Evolutionary conservation across 2,113 vertebrate species (phyloP).

Genomic region (Barnardius zonarius): DNA sequence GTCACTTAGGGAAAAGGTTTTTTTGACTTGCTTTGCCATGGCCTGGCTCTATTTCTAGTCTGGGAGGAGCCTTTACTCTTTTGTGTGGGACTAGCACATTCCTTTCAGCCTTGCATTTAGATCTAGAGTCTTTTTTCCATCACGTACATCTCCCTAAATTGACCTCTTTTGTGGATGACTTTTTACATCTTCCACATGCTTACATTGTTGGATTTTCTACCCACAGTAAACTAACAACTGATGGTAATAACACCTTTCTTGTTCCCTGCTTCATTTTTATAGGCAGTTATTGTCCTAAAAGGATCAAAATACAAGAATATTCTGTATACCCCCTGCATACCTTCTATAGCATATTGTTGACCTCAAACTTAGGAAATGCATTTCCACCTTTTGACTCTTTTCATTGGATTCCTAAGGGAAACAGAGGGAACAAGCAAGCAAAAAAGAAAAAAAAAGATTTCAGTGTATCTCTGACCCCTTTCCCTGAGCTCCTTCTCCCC

Average conservation of each 20-base stretch:
- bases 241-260: background rate
- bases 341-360: background rate
- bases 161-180: background rate
- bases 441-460: background rate
- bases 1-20: background rate
- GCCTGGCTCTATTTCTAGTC: background rate
- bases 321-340: background rate
- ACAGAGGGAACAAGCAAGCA: background rate
- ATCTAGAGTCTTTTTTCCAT: background rate
- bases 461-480: background rate
- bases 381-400: background rate
- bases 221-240: background rate
- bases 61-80: background rate
- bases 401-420: background rate
- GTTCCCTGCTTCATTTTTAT: background rate
- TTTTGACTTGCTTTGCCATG: background rate
- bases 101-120: background rate
- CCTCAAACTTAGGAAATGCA: background rate
- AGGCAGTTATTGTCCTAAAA: background rate
- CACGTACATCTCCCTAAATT: background rate
- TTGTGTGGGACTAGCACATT: background rate
- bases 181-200: background rate
- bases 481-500: background rate
- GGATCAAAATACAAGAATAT: background rate
- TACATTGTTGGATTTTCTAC: background rate